A percentile compares a stretch with the other conserved stretches of the same genome.
Evolutionary conservation across 2,113 vertebrate genomes (phyloP).

Genomic region (Myotis yumanensis): DNA sequence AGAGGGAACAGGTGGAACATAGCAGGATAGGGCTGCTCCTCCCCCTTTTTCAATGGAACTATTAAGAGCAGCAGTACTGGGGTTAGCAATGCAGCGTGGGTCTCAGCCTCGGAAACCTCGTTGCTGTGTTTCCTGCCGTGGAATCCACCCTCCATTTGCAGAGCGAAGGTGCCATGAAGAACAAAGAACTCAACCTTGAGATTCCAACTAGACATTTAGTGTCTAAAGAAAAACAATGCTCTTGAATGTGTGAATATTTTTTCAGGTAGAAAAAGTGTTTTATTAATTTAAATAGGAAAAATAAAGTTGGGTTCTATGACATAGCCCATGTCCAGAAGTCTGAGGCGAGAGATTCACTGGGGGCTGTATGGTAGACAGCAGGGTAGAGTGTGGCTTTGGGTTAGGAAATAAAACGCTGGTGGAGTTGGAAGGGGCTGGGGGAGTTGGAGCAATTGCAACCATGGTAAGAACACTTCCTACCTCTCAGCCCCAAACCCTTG

Average conservation of each 20-base stretch:
- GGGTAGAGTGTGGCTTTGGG: accelerated
- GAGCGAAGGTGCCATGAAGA: background rate
- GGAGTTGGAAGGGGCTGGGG: too few species aligned
- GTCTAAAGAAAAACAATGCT: background rate
- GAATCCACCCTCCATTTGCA: background rate
- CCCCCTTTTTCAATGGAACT: background rate
- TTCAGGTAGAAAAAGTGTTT: background rate
- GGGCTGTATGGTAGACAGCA: too few species aligned
- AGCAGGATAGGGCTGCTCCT: background rate
- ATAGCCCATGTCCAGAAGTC: background rate
- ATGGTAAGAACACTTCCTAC: accelerated
- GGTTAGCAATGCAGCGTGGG: background rate
- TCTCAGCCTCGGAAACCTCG: background rate
- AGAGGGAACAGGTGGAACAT: accelerated
- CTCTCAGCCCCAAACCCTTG: background rate
- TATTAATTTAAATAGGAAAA: too few species aligned
- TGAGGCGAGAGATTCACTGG: accelerated
- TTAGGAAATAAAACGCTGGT: accelerated
- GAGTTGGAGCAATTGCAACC: background rate
- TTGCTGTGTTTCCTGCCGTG: accelerated
- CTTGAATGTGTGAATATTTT: background rate
- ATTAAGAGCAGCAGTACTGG: background rate
- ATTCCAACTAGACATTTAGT: background rate
- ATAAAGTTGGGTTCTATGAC: background rate
- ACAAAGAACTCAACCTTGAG: background rate